phyloP scores from a whole-genome alignment of 2,888 invertebrate species.

The Drosophila buzzatii region DNA sequence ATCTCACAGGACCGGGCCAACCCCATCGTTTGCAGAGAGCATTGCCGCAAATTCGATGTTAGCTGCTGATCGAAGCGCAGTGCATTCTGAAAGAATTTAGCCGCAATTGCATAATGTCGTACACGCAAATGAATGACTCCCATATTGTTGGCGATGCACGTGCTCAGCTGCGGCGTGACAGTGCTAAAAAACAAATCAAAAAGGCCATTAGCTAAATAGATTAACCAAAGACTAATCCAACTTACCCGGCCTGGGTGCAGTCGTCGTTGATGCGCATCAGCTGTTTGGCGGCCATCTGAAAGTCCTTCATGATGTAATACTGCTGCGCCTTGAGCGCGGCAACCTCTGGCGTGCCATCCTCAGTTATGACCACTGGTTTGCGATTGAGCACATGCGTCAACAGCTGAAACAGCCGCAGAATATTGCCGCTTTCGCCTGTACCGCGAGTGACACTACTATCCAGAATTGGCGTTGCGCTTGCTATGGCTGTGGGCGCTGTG shows the following conservation, averaged over 20 bases:
- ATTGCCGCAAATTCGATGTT: conserved; percentile 70
- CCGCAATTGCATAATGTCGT: conserved; percentile 85
- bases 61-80: conserved; percentile 83
- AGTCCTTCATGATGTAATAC: conserved; percentile 85
- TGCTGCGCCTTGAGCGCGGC: conserved; percentile 84
- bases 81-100: conserved; percentile 85
- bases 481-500: not conserved
- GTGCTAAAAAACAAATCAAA: conserved; percentile 48
- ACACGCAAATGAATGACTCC: conserved; percentile 85
- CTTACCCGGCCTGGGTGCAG: conserved; percentile 73
- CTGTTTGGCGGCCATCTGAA: conserved; percentile 85
- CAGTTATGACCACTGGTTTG: conserved; percentile 79
- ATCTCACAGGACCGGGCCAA: conserved; percentile 84
- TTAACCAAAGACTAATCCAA: not conserved
- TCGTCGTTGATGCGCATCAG: conserved; percentile 82
- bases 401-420: conserved; percentile 80
- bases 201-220: not conserved
- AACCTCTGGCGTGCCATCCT: conserved; percentile 83
- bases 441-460: conserved; percentile 48
- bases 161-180: conserved; percentile 82
- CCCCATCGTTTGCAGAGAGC: conserved; percentile 81
- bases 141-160: conserved; percentile 85
- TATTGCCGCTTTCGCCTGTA: conserved; percentile 67
- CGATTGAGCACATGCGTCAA: conserved; percentile 83
- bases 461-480: conserved; percentile 33